These are phyloP conservation scores for Erpornis zantholeuca DNA, from an alignment of 2,113 vertebrate species.

Conservation along the genomic window DNA sequence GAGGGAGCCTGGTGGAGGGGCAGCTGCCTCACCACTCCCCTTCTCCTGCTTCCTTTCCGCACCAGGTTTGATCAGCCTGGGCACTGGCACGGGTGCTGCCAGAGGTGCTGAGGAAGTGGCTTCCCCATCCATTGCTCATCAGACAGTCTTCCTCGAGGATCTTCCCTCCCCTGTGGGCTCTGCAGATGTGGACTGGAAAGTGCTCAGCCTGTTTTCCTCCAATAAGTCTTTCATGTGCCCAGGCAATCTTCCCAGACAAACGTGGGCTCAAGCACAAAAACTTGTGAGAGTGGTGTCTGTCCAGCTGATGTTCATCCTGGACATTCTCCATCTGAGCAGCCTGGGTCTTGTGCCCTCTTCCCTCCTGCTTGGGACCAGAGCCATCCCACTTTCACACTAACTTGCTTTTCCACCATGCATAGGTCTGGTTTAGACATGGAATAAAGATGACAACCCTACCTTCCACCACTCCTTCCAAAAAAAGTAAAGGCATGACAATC, in stretches of 20 bases:
- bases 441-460: not conserved
- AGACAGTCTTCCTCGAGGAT: not conserved
- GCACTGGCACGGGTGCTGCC: fast-evolving
- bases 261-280: fast-evolving
- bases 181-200: not conserved
- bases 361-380: not conserved
- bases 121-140: not conserved
- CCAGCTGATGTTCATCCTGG: not conserved
- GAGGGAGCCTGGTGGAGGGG: not conserved
- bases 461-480: not conserved
- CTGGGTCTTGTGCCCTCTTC: not conserved
- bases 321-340: not conserved
- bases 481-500: not conserved
- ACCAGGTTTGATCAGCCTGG: not conserved
- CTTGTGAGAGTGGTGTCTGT: not conserved
- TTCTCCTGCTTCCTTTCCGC: not conserved
- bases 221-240: not conserved
- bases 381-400: not conserved
- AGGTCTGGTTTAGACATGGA: not conserved
- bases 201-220: not conserved
- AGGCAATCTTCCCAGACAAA: not conserved
- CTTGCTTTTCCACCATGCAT: not conserved
- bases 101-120: not conserved
- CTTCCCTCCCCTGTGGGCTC: not conserved
- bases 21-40: not conserved